Percentiles rank a stretch among this genome's conserved stretches.
Evolutionary conservation across 2,888 invertebrate species (phyloP).

Genomic region (Allygus modestus): DNA sequence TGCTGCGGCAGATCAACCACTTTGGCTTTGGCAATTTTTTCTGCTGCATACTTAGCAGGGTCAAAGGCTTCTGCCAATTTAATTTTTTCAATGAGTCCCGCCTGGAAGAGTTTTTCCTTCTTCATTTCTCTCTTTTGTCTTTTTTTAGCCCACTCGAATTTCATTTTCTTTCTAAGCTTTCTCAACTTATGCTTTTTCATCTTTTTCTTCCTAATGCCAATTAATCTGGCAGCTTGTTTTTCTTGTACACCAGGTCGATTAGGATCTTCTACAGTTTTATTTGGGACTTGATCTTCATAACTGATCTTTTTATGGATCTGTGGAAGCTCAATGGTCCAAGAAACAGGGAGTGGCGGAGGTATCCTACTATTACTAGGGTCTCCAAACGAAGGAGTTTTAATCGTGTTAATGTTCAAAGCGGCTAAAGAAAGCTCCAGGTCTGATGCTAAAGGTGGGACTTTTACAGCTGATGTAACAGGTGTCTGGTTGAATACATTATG

Average conservation of each 20-base stretch:
- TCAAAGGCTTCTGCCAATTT: conserved; percentile 86
- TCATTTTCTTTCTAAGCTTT: conserved; percentile 89
- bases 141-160: conserved; percentile 85
- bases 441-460: not conserved
- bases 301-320: conserved; percentile 32
- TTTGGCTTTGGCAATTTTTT: conserved; percentile 80
- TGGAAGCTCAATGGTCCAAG: conserved; percentile 50
- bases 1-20: conserved; percentile 79
- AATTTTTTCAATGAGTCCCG: conserved; percentile 82
- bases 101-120: conserved; percentile 89
- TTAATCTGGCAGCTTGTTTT: conserved; percentile 84
- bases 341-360: conserved; percentile 23
- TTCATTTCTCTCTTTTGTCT: conserved; percentile 82
- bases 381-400: not conserved
- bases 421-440: conserved; percentile 25
- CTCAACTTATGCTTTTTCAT: conserved; percentile 92
- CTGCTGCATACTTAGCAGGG: conserved; percentile 84
- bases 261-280: conserved; percentile 67
- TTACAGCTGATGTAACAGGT: not conserved
- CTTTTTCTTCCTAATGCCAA: conserved; percentile 87
- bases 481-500: not conserved
- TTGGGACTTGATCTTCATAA: conserved; percentile 57
- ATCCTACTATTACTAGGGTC: conserved; percentile 2
- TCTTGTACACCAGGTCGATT: conserved; percentile 75
- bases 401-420: conserved; percentile 25